Evolutionary conservation across 1,140 invertebrate species (phyloP).

Genomic region (Neodiprion virginianus): DNA sequence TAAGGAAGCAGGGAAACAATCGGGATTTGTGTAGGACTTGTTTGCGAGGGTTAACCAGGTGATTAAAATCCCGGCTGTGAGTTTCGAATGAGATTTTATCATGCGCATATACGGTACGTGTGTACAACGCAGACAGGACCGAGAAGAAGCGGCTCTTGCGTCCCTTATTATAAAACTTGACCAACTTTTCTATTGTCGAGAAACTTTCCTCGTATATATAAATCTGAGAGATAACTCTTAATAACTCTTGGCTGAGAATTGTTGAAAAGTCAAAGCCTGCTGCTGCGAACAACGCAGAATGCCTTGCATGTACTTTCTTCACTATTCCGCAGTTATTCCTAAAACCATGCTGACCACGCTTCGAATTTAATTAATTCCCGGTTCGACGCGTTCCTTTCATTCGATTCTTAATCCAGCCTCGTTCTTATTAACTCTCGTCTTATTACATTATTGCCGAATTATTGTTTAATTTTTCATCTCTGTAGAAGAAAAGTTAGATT

Average conservation of each 20-base stretch:
- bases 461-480: no score
- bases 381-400: no score
- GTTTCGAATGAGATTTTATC: background rate
- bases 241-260: conserved; percentile 8
- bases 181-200: background rate
- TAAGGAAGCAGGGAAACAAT: no score
- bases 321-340: no score
- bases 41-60: background rate
- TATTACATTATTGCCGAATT: no score
- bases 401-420: no score
- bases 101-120: background rate
- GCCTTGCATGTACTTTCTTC: no score
- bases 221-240: background rate
- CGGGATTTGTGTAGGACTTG: no score
- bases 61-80: background rate
- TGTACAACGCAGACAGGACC: background rate
- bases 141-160: background rate
- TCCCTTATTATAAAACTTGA: background rate
- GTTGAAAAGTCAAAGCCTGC: background rate
- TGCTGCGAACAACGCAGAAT: background rate
- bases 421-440: no score
- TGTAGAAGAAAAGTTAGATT: no score
- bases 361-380: no score
- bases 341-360: no score
- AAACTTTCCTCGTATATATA: background rate